These are phyloP conservation scores for Nasonia longicornis DNA, from an alignment of 1,140 invertebrate species.

Conservation along the genomic window DNA sequence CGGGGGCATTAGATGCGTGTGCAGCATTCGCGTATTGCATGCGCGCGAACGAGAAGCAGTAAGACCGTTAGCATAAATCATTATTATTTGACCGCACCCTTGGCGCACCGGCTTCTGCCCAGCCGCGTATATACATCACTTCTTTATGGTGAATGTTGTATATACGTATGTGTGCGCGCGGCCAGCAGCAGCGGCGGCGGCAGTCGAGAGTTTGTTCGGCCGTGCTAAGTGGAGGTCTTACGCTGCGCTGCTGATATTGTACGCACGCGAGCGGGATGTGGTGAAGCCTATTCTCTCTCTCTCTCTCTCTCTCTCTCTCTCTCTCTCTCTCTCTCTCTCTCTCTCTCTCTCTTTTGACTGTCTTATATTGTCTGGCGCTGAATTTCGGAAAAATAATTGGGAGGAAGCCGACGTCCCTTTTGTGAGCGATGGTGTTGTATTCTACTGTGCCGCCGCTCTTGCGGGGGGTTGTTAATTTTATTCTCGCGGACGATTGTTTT, in stretches of 20 bases:
- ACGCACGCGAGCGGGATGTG: neutral
- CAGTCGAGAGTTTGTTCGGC: neutral
- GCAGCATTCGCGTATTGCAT: neutral
- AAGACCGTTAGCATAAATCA: constrained; percentile 55
- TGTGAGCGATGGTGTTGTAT: no score
- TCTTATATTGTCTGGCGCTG: no score
- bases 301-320: no score
- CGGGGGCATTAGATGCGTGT: neutral
- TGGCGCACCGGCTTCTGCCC: constrained; percentile 44
- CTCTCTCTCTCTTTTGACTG: no score
- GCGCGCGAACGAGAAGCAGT: constrained; percentile 7
- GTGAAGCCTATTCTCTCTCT: neutral
- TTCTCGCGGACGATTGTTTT: no score
- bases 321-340: neutral
- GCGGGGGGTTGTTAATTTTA: no score
- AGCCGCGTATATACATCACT: constrained; percentile 49
- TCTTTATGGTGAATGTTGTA: constrained; percentile 39
- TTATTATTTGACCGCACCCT: constrained; percentile 60
- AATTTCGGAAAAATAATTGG: no score
- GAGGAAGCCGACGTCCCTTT: no score
- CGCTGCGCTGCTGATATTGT: no score
- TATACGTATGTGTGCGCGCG: neutral
- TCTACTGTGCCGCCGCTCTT: no score
- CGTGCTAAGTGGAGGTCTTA: neutral
- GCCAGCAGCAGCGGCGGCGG: neutral